Percentiles rank a stretch among this genome's conserved stretches.
Conservation (phyloP, 2,797 vertebrate species). For the Poecile montanus region DNA sequence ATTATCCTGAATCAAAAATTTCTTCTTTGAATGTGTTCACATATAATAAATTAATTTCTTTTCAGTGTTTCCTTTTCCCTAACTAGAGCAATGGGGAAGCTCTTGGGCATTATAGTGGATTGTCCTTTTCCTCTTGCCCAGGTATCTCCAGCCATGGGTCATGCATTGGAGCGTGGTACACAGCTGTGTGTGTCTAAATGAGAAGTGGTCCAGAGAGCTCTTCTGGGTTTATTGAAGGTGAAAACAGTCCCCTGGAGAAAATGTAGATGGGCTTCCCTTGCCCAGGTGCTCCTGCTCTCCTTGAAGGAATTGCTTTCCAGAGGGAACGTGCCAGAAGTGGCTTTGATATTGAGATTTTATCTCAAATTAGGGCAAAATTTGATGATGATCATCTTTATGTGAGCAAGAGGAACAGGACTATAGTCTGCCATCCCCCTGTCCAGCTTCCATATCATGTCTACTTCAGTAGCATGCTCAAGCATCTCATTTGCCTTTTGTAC, state of each 20-base stretch:
- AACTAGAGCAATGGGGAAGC: background rate
- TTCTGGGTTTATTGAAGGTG: accelerated
- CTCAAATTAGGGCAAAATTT: background rate
- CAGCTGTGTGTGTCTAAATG: background rate
- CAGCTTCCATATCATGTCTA: background rate
- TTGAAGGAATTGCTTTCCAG: background rate
- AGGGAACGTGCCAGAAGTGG: background rate
- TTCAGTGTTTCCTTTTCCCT: background rate
- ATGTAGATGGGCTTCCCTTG: background rate
- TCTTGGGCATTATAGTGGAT: background rate
- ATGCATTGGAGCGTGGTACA: background rate
- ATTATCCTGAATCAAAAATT: background rate
- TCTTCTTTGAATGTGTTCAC: background rate
- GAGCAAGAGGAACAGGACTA: background rate
- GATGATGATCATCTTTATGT: background rate
- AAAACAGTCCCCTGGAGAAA: background rate
- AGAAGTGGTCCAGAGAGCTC: background rate
- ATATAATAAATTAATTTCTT: background rate
- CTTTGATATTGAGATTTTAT: background rate
- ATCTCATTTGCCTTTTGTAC: background rate
- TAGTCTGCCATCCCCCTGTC: background rate
- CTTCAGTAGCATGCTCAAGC: background rate
- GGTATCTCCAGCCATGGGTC: background rate
- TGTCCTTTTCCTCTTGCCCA: background rate
- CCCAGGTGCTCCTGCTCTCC: background rate